A percentile compares a stretch with the other conserved stretches of the same genome.
Conservation (phyloP, 2,113 vertebrate species). For the Ramphastos sulfuratus region DNA sequence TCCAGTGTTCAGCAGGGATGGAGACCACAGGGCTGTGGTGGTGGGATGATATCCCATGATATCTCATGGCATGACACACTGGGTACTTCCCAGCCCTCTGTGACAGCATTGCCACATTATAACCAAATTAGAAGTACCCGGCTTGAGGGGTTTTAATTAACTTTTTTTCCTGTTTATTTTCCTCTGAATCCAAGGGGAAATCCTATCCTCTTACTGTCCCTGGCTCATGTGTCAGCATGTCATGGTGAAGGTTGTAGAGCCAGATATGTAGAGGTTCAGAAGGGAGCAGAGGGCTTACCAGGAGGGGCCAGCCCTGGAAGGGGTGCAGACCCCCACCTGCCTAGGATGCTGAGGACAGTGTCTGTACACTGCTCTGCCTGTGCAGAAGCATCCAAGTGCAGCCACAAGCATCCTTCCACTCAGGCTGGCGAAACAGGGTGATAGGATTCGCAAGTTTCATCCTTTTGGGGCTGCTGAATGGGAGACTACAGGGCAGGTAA, state of each 20-base stretch:
- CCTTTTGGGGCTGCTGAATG: rapidly evolving
- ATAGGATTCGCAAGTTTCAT: not conserved
- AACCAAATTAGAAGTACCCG: not conserved
- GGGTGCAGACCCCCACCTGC: not conserved
- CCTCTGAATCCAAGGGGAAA: constrained; percentile 7
- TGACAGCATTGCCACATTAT: not conserved
- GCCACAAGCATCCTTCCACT: rapidly evolving
- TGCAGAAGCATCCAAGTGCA: not conserved
- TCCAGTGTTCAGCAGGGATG: not conserved
- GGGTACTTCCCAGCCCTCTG: not conserved
- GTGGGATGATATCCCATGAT: not conserved
- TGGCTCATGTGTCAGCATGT: rapidly evolving
- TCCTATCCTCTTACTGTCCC: not conserved
- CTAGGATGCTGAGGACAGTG: not conserved
- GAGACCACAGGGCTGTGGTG: not conserved
- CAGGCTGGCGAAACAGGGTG: not conserved
- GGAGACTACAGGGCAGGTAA: not conserved
- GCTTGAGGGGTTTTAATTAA: constrained; percentile 51
- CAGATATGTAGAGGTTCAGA: rapidly evolving
- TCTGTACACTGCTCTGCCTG: not conserved
- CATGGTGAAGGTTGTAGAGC: rapidly evolving
- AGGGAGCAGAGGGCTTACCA: not conserved
- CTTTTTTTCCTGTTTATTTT: not conserved
- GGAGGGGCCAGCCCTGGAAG: not conserved
- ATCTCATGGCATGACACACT: not conserved